phyloP scores from a whole-genome alignment of 2,797 vertebrate genomes.

The Poecilia gillii region DNA sequence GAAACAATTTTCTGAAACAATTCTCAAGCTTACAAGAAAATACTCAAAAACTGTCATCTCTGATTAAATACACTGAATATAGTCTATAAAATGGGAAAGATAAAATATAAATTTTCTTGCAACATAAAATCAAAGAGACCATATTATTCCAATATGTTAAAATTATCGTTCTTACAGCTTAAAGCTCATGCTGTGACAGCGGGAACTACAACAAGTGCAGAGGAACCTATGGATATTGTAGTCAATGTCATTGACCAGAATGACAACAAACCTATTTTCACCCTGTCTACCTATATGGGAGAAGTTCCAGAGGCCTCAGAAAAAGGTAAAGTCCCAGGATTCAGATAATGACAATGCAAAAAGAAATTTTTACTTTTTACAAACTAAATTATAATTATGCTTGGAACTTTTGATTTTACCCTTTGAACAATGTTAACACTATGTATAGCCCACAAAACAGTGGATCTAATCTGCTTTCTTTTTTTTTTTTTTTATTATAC shows the following conservation, averaged over 20 bases:
- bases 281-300: slow-evolving; percentile 77
- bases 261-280: slow-evolving; percentile 88
- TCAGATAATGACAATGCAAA: neutral
- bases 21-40: neutral
- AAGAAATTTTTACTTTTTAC: neutral
- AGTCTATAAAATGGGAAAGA: neutral
- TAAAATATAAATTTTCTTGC: too few relatives aligned
- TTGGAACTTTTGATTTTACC: neutral
- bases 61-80: neutral
- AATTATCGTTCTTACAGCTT: slow-evolving; percentile 72
- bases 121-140: neutral
- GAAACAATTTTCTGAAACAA: too few relatives aligned
- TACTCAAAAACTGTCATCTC: too few relatives aligned
- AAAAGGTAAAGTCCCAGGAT: slow-evolving; percentile 68
- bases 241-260: slow-evolving; percentile 87
- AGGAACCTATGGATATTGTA: slow-evolving; percentile 84
- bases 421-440: neutral
- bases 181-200: slow-evolving; percentile 75
- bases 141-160: neutral
- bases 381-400: neutral
- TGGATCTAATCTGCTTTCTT: too few relatives aligned
- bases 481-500: too few relatives aligned
- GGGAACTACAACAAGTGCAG: slow-evolving; percentile 45
- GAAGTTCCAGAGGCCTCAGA: slow-evolving; percentile 82
- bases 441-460: too few relatives aligned